A percentile compares a stretch with the other conserved stretches of the same genome.
phyloP scores from a whole-genome alignment of 2,113 vertebrate species.

The Stictonetta naevosa region DNA sequence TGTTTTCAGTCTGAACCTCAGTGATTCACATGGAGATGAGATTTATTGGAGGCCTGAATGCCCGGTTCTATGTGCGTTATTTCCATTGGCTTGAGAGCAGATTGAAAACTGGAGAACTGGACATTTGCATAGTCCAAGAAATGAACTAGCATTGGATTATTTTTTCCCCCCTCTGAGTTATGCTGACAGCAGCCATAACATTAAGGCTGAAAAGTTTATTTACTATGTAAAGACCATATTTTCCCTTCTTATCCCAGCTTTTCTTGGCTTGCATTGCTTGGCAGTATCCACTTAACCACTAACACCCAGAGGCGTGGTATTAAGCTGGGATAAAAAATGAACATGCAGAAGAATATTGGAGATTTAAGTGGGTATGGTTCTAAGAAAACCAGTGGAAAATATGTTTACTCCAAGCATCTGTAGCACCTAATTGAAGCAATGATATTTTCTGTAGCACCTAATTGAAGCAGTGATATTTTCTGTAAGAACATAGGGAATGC shows the following conservation, averaged over 20 bases:
- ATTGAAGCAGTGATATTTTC: slow-evolving; percentile 39
- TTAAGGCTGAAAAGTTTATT: slow-evolving; percentile 33
- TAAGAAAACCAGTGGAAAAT: slow-evolving; percentile 55
- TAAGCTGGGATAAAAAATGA: slow-evolving; percentile 57
- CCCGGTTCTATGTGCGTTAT: background rate
- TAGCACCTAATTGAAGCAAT: slow-evolving; percentile 51
- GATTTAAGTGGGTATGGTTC: slow-evolving; percentile 48
- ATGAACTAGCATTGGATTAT: background rate
- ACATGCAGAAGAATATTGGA: slow-evolving; percentile 64
- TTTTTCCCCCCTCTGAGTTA: background rate
- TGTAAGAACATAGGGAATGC: slow-evolving; percentile 28
- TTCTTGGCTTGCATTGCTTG: slow-evolving; percentile 65
- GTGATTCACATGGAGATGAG: background rate
- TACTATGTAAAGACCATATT: slow-evolving; percentile 40
- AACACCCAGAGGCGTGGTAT: slow-evolving; percentile 54
- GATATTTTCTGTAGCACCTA: slow-evolving; percentile 18
- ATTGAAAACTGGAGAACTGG: background rate
- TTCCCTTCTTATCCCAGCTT: slow-evolving; percentile 54
- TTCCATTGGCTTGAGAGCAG: background rate
- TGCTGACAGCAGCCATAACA: slow-evolving; percentile 25
- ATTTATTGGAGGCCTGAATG: background rate
- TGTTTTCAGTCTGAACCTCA: background rate
- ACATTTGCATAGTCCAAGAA: background rate
- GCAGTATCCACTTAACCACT: slow-evolving; percentile 60
- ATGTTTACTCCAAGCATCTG: slow-evolving; percentile 47